A percentile compares a stretch with the other conserved stretches of the same genome.
phyloP scores from a whole-genome alignment of 2,113 vertebrate species.

The Vulpes ferrilata region DNA sequence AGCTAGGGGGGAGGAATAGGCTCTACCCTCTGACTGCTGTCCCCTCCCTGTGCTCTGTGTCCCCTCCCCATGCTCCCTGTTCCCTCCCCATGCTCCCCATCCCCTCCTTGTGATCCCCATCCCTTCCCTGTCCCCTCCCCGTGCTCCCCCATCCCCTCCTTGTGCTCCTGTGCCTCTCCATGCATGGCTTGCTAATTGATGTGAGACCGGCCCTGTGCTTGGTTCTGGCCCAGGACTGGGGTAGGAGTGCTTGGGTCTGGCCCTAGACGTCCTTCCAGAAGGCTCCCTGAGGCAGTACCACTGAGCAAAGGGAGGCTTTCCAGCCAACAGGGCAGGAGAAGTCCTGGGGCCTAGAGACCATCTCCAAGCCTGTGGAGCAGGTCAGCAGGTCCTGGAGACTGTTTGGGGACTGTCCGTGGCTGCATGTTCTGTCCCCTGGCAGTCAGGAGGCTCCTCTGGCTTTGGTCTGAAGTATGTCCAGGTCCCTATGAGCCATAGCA shows the following conservation, averaged over 20 bases:
- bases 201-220: too few relatives aligned
- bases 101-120: background rate
- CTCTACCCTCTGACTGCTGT: background rate
- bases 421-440: rapidly evolving
- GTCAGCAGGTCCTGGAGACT: background rate
- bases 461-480: background rate
- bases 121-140: too few relatives aligned
- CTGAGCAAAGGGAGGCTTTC: background rate
- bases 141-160: too few relatives aligned
- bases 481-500: rapidly evolving
- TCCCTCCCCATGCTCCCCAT: background rate
- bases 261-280: background rate
- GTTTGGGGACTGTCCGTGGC: too few relatives aligned
- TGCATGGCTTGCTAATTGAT: background rate
- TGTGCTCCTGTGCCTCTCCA: too few relatives aligned
- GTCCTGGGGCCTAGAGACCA: background rate
- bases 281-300: background rate
- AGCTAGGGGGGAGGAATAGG: rapidly evolving
- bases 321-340: too few relatives aligned
- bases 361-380: background rate
- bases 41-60: background rate
- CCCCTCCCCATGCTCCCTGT: background rate
- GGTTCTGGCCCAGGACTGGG: background rate
- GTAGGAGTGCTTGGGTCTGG: too few relatives aligned
- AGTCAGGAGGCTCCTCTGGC: background rate